Evolutionary conservation across 1,140 invertebrate species (phyloP).

Genomic region (Tribolium castaneum): DNA sequence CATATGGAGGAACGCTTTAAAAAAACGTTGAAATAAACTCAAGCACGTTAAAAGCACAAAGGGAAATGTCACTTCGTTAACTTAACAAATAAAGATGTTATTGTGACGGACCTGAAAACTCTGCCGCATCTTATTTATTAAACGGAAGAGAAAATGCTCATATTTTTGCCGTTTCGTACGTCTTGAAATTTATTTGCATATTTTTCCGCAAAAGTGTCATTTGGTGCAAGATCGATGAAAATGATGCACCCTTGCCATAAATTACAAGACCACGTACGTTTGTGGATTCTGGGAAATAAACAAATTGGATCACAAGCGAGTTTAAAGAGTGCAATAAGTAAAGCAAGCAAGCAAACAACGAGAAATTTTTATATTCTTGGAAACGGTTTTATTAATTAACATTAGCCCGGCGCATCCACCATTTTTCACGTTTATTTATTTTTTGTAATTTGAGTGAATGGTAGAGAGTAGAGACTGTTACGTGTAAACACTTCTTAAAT

Average conservation of each 20-base stretch:
- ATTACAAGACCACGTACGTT: background rate
- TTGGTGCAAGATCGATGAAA: background rate
- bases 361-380: too few relatives aligned
- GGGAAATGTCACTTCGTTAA: conserved; percentile 12
- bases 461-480: too few relatives aligned
- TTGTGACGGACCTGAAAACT: background rate
- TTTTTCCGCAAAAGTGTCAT: background rate
- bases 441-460: background rate
- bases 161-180: background rate
- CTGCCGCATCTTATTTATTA: conserved; percentile 4
- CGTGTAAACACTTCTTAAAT: too few relatives aligned
- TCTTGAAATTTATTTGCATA: background rate
- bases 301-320: background rate
- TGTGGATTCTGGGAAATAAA: background rate
- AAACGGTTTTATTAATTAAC: background rate
- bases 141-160: background rate
- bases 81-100: conserved; percentile 10
- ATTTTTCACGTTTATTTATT: background rate
- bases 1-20: background rate
- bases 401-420: background rate
- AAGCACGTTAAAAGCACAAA: background rate
- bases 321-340: background rate
- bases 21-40: background rate
- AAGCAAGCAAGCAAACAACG: too few relatives aligned
- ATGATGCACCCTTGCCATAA: background rate